Evolutionary conservation across 2,113 vertebrate species (phyloP).

Genomic region (Oreotrochilus melanogaster): DNA sequence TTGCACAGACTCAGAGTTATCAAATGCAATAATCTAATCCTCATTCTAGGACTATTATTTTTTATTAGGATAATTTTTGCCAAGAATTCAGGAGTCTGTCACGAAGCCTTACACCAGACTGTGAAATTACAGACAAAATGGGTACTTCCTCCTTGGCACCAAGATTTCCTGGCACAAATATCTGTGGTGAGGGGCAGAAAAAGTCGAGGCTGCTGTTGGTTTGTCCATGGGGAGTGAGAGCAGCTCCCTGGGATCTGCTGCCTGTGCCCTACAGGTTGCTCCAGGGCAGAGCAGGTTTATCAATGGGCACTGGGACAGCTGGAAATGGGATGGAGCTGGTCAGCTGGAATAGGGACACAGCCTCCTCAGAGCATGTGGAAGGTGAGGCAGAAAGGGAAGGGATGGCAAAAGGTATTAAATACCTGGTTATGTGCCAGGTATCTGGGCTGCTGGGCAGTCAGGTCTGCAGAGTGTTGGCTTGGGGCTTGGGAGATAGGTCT

Average conservation of each 20-base stretch:
- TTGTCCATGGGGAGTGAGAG: neutral
- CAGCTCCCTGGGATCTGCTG: neutral
- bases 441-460: accelerated
- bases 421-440: neutral
- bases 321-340: neutral
- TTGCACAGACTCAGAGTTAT: neutral
- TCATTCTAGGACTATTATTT: neutral
- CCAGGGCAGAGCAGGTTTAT: neutral
- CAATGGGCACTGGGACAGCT: neutral
- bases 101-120: neutral
- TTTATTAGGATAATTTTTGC: neutral
- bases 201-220: neutral
- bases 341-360: neutral
- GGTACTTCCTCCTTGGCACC: neutral
- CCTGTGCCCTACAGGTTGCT: too few relatives aligned
- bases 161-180: neutral
- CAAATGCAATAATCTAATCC: neutral
- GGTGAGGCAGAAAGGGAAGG: neutral
- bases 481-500: neutral
- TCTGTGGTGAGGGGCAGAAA: too few relatives aligned
- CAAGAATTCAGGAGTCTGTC: neutral
- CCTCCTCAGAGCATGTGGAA: accelerated
- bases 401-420: accelerated
- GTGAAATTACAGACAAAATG: neutral
- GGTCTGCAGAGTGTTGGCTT: neutral